phyloP scores from a whole-genome alignment of 2,797 vertebrate species.

The Hydrocynus forskahlii region DNA sequence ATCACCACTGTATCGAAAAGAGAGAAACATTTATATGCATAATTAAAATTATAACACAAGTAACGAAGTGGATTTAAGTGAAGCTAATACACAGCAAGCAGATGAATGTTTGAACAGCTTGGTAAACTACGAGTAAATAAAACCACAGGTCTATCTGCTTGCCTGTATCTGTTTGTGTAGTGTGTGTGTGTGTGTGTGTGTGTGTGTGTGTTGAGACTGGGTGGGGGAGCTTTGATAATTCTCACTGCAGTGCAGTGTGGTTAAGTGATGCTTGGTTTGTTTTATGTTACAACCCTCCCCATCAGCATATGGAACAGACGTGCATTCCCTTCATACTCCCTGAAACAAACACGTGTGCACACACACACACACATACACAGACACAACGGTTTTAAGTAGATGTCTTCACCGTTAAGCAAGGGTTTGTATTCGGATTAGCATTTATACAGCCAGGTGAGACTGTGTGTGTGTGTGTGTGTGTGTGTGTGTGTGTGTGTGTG shows the following conservation, averaged over 20 bases:
- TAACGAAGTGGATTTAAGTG: too few relatives aligned
- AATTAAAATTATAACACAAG: not conserved
- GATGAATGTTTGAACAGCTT: slow-evolving; percentile 23
- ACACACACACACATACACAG: not conserved
- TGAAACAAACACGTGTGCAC: not conserved
- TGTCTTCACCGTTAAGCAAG: not conserved
- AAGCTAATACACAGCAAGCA: not conserved
- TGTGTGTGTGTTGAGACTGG: not conserved
- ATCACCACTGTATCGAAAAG: too few relatives aligned
- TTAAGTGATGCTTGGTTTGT: slow-evolving; percentile 38
- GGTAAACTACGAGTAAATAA: slow-evolving; percentile 19
- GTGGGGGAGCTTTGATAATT: slow-evolving; percentile 44
- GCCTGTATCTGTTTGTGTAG: not conserved
- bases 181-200: slow-evolving; percentile 9
- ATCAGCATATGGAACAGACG: slow-evolving; percentile 31
- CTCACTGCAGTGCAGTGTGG: slow-evolving; percentile 38
- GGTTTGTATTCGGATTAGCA: not conserved
- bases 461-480: not conserved
- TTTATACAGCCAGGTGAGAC: not conserved
- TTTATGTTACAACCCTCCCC: slow-evolving; percentile 41
- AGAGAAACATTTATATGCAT: too few relatives aligned
- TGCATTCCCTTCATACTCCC: slow-evolving; percentile 15
- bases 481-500: not conserved
- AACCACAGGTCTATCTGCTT: slow-evolving; percentile 11
- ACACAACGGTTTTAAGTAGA: not conserved